Base-by-base conservation (phyloP, 92 coral and sea anemone genomes). In the Phenganax subtilis region DNA sequence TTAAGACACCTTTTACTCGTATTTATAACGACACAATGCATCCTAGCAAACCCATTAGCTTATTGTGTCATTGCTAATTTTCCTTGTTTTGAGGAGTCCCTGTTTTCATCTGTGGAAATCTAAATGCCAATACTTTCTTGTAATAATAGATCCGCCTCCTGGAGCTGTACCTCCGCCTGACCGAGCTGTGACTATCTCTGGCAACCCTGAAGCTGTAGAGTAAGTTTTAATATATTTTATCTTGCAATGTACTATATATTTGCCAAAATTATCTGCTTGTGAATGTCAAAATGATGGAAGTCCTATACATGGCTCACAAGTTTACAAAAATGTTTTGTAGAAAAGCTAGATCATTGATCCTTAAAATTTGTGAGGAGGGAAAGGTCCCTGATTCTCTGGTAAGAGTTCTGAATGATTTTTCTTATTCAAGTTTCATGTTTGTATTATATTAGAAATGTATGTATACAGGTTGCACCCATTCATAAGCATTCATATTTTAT, bases 341-440 rank as follows among this genome's bases (percentile, higher is more conserved):
- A 54, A 96, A 96, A 85, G 99, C 99, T 75, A 96, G 84, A 59
- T 82, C 82, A n/a, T 85, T 96, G 7, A 84, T 96, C 62, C 80
- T 76, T 66, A 90, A 85, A 72, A 96, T 96, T 78, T 92, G 99
- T 25, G 97, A 92, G 58, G 99, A 96, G 51, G 99, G 99, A 51
- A 96, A 96, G 80, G 93, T 96, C 58, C 99, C 99, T 37, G 99
- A 96, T 81, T 89, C 92, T 52, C 78, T 96, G 91, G 99, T 96
- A 86, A 80, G 90, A 44, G 5, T 79, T 25, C 61, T 20, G 44
- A 68, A 29, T 20, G 16, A 54, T 15, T 56, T 30, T 25, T 11
- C 11, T 17, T 9, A 11, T 3, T 54, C 15, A 12, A 12, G 65
- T 14, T 12, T 12, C 2, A 59, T 59, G 7, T 59, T 59, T 20